Conservation (phyloP, 2,888 invertebrate species). For the Lepidochrysops patricia region DNA sequence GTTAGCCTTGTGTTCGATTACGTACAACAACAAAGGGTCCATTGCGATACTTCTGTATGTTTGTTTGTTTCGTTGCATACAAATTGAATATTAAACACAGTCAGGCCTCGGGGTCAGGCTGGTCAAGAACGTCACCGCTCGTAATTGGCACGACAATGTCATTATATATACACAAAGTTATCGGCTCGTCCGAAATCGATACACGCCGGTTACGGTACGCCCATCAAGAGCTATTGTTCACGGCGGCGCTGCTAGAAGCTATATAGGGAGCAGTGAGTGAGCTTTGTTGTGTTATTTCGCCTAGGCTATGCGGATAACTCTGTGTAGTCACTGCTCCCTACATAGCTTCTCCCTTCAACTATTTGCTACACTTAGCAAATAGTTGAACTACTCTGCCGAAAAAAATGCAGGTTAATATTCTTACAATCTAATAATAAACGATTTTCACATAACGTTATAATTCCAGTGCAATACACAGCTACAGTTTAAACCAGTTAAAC, state of each 20-base stretch:
- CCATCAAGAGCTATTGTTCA: not conserved
- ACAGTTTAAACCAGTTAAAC: too few species aligned
- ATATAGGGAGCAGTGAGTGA: too few species aligned
- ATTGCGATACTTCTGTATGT: slow-evolving; percentile 14
- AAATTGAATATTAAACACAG: slow-evolving; percentile 9
- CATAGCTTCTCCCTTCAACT: too few species aligned
- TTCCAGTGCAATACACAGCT: too few species aligned
- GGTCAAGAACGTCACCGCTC: slow-evolving; percentile 3
- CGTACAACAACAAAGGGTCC: slow-evolving; percentile 17
- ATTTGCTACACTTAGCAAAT: too few species aligned
- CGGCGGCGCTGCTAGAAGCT: not conserved
- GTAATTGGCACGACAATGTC: slow-evolving; percentile 3
- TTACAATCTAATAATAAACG: too few species aligned
- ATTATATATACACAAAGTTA: not conserved
- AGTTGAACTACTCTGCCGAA: too few species aligned
- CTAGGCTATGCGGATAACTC: too few species aligned
- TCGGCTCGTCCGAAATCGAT: not conserved
- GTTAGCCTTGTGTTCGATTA: slow-evolving; percentile 58
- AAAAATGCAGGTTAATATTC: too few species aligned
- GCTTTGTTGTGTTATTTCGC: too few species aligned
- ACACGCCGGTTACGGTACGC: not conserved
- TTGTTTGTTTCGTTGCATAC: slow-evolving; percentile 12
- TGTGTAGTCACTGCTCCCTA: too few species aligned
- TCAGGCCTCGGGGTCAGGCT: not conserved
- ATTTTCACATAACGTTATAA: too few species aligned